A percentile compares a stretch with the other conserved stretches of the same genome.
Evolutionary conservation across 1,140 invertebrate genomes (phyloP).

Genomic region (Drosophila ohnishii): DNA sequence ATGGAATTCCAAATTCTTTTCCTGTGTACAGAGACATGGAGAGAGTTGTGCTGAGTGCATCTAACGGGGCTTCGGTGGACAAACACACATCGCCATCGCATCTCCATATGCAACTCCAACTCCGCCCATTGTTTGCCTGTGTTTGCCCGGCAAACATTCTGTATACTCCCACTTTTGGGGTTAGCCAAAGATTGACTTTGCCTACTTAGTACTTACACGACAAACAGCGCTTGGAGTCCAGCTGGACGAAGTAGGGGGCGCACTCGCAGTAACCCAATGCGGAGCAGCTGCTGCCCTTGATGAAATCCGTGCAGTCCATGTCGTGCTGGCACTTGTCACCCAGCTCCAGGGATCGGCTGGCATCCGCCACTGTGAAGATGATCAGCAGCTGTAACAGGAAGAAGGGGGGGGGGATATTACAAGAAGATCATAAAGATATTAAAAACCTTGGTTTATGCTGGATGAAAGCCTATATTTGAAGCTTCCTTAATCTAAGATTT

Average conservation of each 20-base stretch:
- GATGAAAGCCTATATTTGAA: background rate
- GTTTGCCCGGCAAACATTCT: conserved; percentile 49
- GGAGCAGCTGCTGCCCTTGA: conserved; percentile 82
- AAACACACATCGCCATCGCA: conserved; percentile 31
- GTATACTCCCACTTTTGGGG: conserved; percentile 51
- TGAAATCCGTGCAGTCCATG: conserved; percentile 83
- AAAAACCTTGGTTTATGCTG: background rate
- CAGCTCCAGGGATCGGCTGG: conserved; percentile 50
- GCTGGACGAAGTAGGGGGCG: conserved; percentile 87
- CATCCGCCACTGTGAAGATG: conserved; percentile 56
- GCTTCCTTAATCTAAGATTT: background rate
- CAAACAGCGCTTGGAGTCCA: conserved; percentile 87
- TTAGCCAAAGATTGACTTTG: conserved; percentile 72
- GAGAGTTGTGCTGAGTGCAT: conserved; percentile 21
- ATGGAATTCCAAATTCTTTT: conserved; percentile 27
- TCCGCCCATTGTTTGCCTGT: conserved; percentile 51
- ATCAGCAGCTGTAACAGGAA: conserved; percentile 52
- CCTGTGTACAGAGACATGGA: conserved; percentile 17
- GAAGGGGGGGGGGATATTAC: background rate
- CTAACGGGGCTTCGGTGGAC: conserved; percentile 57
- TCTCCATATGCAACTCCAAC: conserved; percentile 5
- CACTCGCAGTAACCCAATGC: conserved; percentile 86
- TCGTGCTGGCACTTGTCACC: conserved; percentile 82
- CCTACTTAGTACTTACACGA: conserved; percentile 88
- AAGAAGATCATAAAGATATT: background rate